These are phyloP conservation scores for Anolis sagrei DNA, from an alignment of 2,113 vertebrate species.

Conservation along the genomic window DNA sequence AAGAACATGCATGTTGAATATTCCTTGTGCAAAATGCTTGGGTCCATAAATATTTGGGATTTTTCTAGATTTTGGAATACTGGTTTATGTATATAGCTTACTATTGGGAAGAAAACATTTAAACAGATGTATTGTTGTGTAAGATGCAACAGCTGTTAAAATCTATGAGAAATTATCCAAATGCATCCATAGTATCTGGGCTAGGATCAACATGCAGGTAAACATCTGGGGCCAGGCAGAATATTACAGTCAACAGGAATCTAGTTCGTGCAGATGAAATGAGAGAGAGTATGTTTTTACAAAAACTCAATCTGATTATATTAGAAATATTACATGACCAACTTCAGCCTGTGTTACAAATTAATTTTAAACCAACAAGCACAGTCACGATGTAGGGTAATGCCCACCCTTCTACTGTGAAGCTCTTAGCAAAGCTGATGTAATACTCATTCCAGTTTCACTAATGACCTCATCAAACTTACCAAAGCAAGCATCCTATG, in stretches of 20 bases:
- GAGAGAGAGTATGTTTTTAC: neutral
- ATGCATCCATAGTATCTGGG: neutral
- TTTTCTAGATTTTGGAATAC: too few relatives aligned
- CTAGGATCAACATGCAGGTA: neutral
- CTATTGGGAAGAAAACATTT: constrained; percentile 16
- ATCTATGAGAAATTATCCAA: constrained; percentile 2
- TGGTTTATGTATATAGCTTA: neutral
- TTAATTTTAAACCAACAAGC: too few relatives aligned
- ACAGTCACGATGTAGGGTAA: too few relatives aligned
- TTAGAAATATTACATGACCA: neutral
- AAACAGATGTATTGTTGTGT: constrained; percentile 12
- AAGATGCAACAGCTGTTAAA: neutral
- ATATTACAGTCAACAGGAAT: neutral
- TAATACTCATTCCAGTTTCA: too few relatives aligned
- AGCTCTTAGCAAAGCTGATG: too few relatives aligned
- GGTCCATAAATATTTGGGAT: too few relatives aligned
- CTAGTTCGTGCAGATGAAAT: too few relatives aligned
- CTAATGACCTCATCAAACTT: too few relatives aligned
- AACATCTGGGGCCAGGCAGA: neutral
- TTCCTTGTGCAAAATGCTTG: too few relatives aligned
- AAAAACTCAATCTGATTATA: neutral
- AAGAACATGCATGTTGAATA: too few relatives aligned
- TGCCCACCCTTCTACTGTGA: too few relatives aligned
- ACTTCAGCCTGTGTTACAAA: neutral
- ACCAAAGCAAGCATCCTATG: too few relatives aligned